A percentile compares a stretch with the other conserved stretches of the same genome.
Evolutionary conservation across 2,888 invertebrate species (phyloP).

Genomic region (Agriopis marginaria): DNA sequence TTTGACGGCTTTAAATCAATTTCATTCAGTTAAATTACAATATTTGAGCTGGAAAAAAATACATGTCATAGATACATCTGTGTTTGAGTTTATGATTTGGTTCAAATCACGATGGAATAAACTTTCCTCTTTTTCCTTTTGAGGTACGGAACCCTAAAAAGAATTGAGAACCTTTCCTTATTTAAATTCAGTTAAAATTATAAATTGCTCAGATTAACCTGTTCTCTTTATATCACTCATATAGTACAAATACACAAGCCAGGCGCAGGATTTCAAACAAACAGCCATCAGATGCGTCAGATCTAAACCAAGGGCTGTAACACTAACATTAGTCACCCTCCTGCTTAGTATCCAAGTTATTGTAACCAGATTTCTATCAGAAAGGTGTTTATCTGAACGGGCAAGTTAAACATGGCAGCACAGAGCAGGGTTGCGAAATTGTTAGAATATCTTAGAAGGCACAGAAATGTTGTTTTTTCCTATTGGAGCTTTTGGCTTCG

Average conservation of each 20-base stretch:
- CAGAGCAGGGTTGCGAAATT: neutral
- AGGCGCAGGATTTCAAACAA: neutral
- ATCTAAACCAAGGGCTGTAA: conserved; percentile 1
- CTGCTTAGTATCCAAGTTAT: conserved; percentile 6
- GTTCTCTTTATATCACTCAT: neutral
- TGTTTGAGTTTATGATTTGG: too few species aligned
- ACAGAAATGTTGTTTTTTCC: neutral
- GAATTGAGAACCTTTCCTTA: too few species aligned
- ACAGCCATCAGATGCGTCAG: neutral
- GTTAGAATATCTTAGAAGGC: neutral
- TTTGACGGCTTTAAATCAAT: too few species aligned
- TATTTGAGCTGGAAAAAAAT: too few species aligned
- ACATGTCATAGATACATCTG: too few species aligned
- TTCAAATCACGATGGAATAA: too few species aligned
- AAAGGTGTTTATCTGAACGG: conserved; percentile 5
- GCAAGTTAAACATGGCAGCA: neutral
- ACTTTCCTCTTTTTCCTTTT: too few species aligned
- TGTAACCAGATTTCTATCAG: conserved; percentile 7
- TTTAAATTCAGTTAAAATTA: neutral
- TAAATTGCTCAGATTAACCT: neutral
- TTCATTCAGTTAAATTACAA: too few species aligned
- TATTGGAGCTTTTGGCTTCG: too few species aligned
- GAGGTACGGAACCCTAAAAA: too few species aligned
- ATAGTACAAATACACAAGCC: neutral
- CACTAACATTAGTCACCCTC: conserved; percentile 4